These are phyloP conservation scores for Platysternon megacephalum DNA, from an alignment of 2,113 vertebrate species.

Conservation along the genomic window DNA sequence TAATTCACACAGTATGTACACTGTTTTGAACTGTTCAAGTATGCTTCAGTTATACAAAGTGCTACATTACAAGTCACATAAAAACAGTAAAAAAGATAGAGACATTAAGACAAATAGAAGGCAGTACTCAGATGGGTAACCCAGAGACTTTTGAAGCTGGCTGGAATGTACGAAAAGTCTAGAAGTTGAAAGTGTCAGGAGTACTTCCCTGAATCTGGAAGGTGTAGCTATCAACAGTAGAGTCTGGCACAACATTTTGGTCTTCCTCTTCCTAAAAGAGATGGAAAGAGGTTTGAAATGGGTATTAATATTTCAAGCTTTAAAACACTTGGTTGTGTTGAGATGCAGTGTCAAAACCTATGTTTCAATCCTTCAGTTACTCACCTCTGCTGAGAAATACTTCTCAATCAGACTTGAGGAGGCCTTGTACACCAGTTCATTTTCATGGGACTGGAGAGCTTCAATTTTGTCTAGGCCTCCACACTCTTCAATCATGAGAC, in stretches of 20 bases:
- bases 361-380: neutral
- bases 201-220: slow-evolving; percentile 82
- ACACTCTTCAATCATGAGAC: slow-evolving; percentile 95
- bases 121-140: slow-evolving; percentile 19
- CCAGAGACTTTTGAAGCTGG: neutral
- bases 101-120: slow-evolving; percentile 60
- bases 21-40: slow-evolving; percentile 80
- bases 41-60: slow-evolving; percentile 80
- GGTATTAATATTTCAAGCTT: neutral
- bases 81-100: slow-evolving; percentile 62
- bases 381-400: slow-evolving; percentile 92
- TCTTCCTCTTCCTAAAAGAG: slow-evolving; percentile 86
- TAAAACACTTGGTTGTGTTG: neutral
- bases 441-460: slow-evolving; percentile 93
- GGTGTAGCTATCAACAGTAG: slow-evolving; percentile 78
- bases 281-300: neutral
- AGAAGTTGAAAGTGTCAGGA: slow-evolving; percentile 88
- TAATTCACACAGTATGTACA: slow-evolving; percentile 72
- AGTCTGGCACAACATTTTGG: slow-evolving; percentile 82
- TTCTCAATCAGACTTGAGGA: slow-evolving; percentile 88
- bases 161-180: slow-evolving; percentile 13
- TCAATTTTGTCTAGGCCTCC: slow-evolving; percentile 95
- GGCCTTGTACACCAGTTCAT: slow-evolving; percentile 91
- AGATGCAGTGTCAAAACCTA: neutral
- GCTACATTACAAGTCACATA: slow-evolving; percentile 78